phyloP scores from a whole-genome alignment of 2,888 invertebrate species.

The Fissipunctia ypsillon region DNA sequence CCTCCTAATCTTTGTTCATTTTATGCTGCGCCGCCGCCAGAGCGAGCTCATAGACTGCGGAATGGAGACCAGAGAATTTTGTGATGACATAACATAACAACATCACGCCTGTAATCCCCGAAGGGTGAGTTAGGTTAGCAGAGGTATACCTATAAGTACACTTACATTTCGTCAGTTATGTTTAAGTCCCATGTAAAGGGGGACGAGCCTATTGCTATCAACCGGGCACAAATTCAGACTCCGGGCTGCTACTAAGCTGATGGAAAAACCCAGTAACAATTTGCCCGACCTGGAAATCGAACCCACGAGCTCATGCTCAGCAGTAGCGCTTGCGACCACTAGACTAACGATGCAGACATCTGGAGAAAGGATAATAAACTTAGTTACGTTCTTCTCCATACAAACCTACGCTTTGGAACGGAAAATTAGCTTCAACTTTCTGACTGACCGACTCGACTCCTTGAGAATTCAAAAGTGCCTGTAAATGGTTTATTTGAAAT shows the following conservation, averaged over 20 bases:
- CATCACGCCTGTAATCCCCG: neutral
- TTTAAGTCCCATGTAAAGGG: neutral
- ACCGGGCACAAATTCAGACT: neutral
- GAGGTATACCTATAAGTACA: neutral
- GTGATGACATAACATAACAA: neutral
- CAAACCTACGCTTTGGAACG: no score
- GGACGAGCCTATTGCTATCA: neutral
- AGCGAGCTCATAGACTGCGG: neutral
- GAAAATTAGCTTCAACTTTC: no score
- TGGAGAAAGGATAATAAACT: neutral
- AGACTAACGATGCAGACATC: neutral
- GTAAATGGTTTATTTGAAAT: neutral
- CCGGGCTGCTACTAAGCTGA: no score
- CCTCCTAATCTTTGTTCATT: conserved; percentile 54
- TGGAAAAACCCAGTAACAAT: no score
- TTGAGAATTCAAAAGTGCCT: neutral
- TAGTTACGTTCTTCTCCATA: no score
- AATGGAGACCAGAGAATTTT: conserved; percentile 1
- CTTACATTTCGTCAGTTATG: neutral
- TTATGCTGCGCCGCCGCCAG: neutral
- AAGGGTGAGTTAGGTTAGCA: neutral
- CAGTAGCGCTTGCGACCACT: neutral
- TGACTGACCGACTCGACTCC: no score
- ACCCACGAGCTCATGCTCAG: neutral
- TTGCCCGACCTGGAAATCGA: neutral